These are phyloP conservation scores for Acleris literana DNA, from an alignment of 2,888 invertebrate species.

Conservation along the genomic window DNA sequence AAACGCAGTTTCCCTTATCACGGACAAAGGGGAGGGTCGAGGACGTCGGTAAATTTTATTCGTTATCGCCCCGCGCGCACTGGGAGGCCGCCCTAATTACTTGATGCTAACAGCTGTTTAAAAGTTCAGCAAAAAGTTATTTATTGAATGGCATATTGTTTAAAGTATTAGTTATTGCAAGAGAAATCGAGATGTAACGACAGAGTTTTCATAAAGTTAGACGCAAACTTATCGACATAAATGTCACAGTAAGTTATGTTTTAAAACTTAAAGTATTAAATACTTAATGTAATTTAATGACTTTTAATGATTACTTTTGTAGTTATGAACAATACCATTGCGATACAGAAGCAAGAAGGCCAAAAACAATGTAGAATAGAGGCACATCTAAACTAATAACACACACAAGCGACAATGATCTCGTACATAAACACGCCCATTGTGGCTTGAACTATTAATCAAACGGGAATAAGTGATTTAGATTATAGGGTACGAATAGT, in stretches of 20 bases:
- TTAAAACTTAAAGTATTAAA: too few relatives aligned
- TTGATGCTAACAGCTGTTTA: conserved; percentile 29
- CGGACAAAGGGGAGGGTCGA: conserved; percentile 36
- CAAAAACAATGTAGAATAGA: too few relatives aligned
- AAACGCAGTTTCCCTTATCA: conserved; percentile 39
- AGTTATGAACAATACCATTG: too few relatives aligned
- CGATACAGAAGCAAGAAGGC: too few relatives aligned
- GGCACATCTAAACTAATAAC: neutral
- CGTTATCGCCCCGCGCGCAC: conserved; percentile 42
- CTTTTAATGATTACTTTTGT: too few relatives aligned
- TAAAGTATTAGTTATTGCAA: neutral
- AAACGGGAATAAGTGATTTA: conserved; percentile 37
- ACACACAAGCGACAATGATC: neutral
- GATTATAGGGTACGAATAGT: conserved; percentile 24
- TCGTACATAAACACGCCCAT: conserved; percentile 1
- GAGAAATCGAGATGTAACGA: too few relatives aligned
- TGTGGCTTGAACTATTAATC: conserved; percentile 29
- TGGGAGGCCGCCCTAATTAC: conserved; percentile 28
- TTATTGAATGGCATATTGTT: conserved; percentile 5
- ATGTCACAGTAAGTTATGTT: too few relatives aligned
- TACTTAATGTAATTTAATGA: too few relatives aligned
- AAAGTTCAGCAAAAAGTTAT: conserved; percentile 21
- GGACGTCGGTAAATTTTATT: conserved; percentile 42
- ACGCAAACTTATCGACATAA: too few relatives aligned
- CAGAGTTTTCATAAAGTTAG: too few relatives aligned